phyloP scores from a whole-genome alignment of 2,888 invertebrate species.

The Troides oblongomaculatus region DNA sequence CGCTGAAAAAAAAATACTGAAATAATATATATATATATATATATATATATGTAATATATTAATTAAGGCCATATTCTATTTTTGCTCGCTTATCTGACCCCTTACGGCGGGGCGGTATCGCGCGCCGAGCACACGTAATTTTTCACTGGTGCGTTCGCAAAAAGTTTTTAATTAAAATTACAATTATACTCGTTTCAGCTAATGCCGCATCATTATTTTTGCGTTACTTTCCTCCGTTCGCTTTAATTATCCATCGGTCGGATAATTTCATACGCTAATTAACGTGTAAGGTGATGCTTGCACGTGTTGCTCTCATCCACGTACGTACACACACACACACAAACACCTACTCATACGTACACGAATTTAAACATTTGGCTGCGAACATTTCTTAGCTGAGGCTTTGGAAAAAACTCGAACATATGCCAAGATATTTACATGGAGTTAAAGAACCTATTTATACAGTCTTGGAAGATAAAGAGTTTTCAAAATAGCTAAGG shows the following conservation, averaged over 20 bases:
- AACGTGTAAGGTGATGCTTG: background rate
- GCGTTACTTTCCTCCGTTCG: conserved; percentile 19
- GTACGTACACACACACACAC: no score
- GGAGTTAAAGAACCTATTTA: no score
- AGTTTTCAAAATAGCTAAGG: no score
- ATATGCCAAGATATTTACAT: no score
- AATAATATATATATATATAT: no score
- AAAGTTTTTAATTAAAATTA: conserved; percentile 42
- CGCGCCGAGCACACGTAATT: conserved; percentile 45
- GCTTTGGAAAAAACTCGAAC: no score
- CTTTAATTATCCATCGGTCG: conserved; percentile 24
- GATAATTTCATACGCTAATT: conserved; percentile 15
- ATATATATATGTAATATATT: conserved; percentile 59
- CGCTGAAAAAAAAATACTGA: conserved; percentile 35
- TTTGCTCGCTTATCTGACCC: conserved; percentile 63
- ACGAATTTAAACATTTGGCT: no score
- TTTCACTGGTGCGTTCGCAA: conserved; percentile 25
- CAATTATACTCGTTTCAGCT: conserved; percentile 36
- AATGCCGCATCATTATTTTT: conserved; percentile 27
- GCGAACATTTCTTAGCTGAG: no score
- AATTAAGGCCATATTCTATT: conserved; percentile 67
- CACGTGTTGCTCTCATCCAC: background rate
- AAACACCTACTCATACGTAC: no score
- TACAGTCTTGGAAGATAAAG: no score
- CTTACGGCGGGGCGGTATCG: conserved; percentile 49